Conservation (phyloP, 2,797 vertebrate genomes). For the Amphiprion clarkii region DNA sequence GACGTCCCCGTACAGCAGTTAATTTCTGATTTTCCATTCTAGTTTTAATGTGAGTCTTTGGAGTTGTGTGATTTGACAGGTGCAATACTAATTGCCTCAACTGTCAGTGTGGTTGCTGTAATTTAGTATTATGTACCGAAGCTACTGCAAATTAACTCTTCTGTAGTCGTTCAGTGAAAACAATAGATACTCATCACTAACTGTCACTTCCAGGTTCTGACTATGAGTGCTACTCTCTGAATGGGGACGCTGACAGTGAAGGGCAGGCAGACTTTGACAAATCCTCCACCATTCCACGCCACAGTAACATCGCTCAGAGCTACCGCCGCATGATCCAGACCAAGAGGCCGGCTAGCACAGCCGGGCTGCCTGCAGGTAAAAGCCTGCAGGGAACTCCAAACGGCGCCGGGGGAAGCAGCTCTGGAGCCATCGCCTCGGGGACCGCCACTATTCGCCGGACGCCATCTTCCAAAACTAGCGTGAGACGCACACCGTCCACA, state of each 20-base stretch:
- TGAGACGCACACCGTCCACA: constrained; percentile 93
- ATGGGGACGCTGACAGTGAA: constrained; percentile 91
- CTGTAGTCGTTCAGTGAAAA: constrained; percentile 12
- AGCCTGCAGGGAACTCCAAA: constrained; percentile 76
- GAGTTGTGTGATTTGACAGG: constrained; percentile 5
- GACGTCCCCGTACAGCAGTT: background rate
- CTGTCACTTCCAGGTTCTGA: constrained; percentile 89
- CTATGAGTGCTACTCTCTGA: constrained; percentile 97
- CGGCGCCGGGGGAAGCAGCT: constrained; percentile 72
- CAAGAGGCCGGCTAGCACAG: constrained; percentile 95
- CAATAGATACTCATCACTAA: constrained; percentile 19
- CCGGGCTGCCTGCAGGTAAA: constrained; percentile 89
- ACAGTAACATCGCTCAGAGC: constrained; percentile 98
- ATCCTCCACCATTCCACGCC: constrained; percentile 97
- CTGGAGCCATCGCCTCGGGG: constrained; percentile 85
- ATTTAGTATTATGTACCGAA: constrained; percentile 6
- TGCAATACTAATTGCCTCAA: background rate
- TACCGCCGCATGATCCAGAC: constrained; percentile 99
- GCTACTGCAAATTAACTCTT: constrained; percentile 20
- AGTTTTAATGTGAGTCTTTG: background rate
- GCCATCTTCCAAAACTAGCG: constrained; percentile 94
- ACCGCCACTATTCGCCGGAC: constrained; percentile 97
- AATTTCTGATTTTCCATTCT: background rate
- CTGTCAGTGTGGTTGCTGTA: constrained; percentile 1
- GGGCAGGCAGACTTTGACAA: constrained; percentile 94